Evolutionary conservation across 92 coral and sea anemone genomes (phyloP), one percentile per base, ranked within the genome.

Genomic region (Actinostola sp.): DNA sequence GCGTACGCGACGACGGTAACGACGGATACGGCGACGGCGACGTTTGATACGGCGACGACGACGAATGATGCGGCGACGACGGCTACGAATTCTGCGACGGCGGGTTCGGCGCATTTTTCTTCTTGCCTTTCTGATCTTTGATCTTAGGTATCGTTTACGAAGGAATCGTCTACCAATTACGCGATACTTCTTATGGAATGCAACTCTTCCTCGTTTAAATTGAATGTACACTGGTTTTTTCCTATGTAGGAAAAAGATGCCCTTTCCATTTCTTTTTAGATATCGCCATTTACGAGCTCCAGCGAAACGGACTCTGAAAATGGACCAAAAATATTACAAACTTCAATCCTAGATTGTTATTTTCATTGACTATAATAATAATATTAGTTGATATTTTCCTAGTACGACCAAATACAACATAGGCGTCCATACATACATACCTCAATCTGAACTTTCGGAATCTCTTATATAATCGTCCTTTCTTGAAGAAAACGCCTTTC

Each of bases 281-380:
- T 2, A 1, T 26, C 58, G 42, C 72, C 72, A 67, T 25, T 15
- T 67, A 15, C 61, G 24, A 21, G 41, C 72, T 45, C 60, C 41
- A 12, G 28, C 11, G 58, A 46, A 45, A 1, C 42, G 58, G 28
- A 67, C 57, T 53, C 72, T 67, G 12, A 17, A 16, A 39, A 39
- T 14, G 54, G 21, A 23, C 21, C n/a, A 8, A 48, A 13, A 48
- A 9, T 3, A 8, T 48, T 13, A 14, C 12, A 48, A 17, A 48
- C 16, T n/a, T n/a, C n/a, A n/a, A n/a, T n/a, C n/a, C n/a, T n/a
- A n/a, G n/a, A n/a, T n/a, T n/a, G n/a, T n/a, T n/a, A n/a, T n/a
- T n/a, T n/a, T n/a, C n/a, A n/a, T n/a, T n/a, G n/a, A n/a, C n/a
- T n/a, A n/a, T n/a, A n/a, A n/a, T n/a, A n/a, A n/a, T n/a, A n/a